These are phyloP conservation scores for Cheilosia vernalis DNA, from an alignment of 2,888 invertebrate genomes.

Conservation along the genomic window DNA sequence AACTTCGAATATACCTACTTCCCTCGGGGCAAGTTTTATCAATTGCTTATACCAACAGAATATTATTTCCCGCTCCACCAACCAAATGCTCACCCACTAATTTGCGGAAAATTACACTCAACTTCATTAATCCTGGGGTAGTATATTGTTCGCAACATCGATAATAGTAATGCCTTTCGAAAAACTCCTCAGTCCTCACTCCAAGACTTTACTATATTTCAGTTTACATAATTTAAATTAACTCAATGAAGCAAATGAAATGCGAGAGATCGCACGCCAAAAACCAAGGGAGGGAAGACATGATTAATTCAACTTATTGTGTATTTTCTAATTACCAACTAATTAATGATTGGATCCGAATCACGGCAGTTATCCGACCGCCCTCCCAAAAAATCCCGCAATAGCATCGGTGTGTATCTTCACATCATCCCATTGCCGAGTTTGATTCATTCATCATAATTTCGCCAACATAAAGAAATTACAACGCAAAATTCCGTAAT, in stretches of 20 bases:
- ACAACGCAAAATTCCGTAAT: background rate
- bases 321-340: slow-evolving; percentile 74
- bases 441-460: slow-evolving; percentile 55
- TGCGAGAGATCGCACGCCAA: slow-evolving; percentile 42
- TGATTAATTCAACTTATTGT: slow-evolving; percentile 67
- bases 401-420: background rate
- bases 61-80: slow-evolving; percentile 1
- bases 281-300: slow-evolving; percentile 5
- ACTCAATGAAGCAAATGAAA: slow-evolving; percentile 70
- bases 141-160: slow-evolving; percentile 48
- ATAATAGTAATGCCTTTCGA: slow-evolving; percentile 20
- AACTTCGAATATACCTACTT: too few relatives aligned
- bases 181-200: slow-evolving; percentile 16
- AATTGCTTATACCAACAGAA: background rate
- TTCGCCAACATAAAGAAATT: slow-evolving; percentile 3
- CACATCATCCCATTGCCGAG: slow-evolving; percentile 8
- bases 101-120: slow-evolving; percentile 44
- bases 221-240: slow-evolving; percentile 72
- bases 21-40: too few relatives aligned
- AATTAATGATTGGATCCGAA: slow-evolving; percentile 72
- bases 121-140: slow-evolving; percentile 61
- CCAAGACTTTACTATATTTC: slow-evolving; percentile 31
- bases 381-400: background rate
- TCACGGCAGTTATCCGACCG: slow-evolving; percentile 30
- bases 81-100: background rate